Evolutionary conservation across 2,113 vertebrate genomes (phyloP), one percentile per base, ranked within the genome.

Genomic region (Perccottus glenii): DNA sequence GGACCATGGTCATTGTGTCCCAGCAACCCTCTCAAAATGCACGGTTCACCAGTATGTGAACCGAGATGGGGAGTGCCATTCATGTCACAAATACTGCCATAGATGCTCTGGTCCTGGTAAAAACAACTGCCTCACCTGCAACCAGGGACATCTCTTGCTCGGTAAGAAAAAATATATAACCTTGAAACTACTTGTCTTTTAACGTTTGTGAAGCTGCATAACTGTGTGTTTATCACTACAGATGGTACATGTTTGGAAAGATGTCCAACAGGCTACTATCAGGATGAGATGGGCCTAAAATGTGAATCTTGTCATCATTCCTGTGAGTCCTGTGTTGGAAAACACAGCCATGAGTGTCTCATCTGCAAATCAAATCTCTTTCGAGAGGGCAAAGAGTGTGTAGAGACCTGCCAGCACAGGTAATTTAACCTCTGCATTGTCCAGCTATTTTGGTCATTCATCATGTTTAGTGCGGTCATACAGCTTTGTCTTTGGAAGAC

Each of bases 51-150:
- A 95, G 75, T 98, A 96, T 75, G 86, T 89, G 0, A 62, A 91
- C 67, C 66, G 75, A 36, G 61, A 86, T 0, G 81, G 81, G 10
- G 75, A 58, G 4, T 98, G 96, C 85, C 90, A 82, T 8, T 81
- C 85, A 2, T 99, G 97, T 67, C 96, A 99, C 72, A 87, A 78
- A 36, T 91, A 91, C 77, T 99, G 96, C 60, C 78, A 89, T 43
- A 90, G 53, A 50, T 99, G 97, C 68, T 90, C 62, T 0, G 97
- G 96, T 16, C 93, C 95, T 0, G 70, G 88, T 0, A 86, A 92
- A 76, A 70, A 88, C 27, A 90, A 94, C 2, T 99, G 96, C 55
- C 87, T 92, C 9, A 92, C 87, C 91, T 99, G 97, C 78, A 89
- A 6, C 0, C 75, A 82, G 10, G 81, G 86, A 10, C 80, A 14